Evolutionary conservation across 2,797 vertebrate species (phyloP).

Genomic region (Petrocephalus sullivani): DNA sequence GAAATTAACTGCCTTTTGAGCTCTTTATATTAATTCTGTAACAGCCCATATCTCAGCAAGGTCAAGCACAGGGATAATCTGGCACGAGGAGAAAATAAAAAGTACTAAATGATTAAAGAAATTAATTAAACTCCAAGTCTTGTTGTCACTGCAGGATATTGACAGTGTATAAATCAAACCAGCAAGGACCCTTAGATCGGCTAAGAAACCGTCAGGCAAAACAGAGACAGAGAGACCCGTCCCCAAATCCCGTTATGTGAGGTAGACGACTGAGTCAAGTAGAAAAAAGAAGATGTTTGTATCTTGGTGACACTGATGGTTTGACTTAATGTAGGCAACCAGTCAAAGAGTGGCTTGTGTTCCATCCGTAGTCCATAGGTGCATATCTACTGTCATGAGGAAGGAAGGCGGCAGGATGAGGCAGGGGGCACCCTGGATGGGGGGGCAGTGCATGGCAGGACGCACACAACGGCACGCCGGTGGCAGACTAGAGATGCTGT

Average conservation of each 20-base stretch:
- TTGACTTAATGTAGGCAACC: not conserved
- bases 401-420: not conserved
- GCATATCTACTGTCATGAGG: not conserved
- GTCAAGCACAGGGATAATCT: not conserved
- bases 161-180: slow-evolving; percentile 10
- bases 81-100: not conserved
- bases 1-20: slow-evolving; percentile 17
- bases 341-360: not conserved
- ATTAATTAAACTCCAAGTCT: slow-evolving; percentile 8
- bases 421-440: not conserved
- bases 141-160: not conserved
- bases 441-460: not conserved
- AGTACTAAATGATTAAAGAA: slow-evolving; percentile 14
- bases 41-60: not conserved
- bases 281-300: not conserved
- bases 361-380: not conserved
- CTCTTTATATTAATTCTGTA: slow-evolving; percentile 17
- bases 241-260: not conserved
- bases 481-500: not conserved
- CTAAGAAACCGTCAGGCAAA: not conserved
- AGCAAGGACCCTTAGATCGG: not conserved
- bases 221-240: not conserved
- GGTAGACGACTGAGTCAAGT: not conserved
- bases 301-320: not conserved
- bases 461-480: not conserved